phyloP scores from a whole-genome alignment of 2,113 vertebrate species.

The Bungarus multicinctus region DNA sequence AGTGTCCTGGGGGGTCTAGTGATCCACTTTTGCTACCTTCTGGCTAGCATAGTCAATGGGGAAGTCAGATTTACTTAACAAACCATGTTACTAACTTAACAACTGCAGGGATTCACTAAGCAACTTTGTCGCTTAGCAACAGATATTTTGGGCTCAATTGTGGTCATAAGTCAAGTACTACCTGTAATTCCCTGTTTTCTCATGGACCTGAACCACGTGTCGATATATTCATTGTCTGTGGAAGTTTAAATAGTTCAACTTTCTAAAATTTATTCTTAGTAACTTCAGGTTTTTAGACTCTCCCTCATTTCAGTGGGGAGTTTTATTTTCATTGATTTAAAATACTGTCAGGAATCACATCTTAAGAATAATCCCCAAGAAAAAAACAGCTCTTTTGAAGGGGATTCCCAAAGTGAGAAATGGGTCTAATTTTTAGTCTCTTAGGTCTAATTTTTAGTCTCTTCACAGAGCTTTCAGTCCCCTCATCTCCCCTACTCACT shows the following conservation, averaged over 20 bases:
- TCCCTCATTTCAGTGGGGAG: background rate
- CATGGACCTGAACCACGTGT: background rate
- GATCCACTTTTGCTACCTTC: too few relatives aligned
- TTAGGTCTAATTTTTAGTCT: too few relatives aligned
- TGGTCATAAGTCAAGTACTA: too few relatives aligned
- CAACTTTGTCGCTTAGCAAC: too few relatives aligned
- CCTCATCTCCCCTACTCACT: conserved; percentile 59
- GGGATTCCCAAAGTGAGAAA: background rate
- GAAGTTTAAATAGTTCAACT: background rate
- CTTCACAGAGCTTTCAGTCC: background rate
- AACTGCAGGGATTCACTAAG: too few relatives aligned
- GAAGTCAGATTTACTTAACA: too few relatives aligned
- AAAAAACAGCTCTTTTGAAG: background rate
- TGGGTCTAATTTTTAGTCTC: too few relatives aligned
- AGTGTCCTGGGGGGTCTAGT: too few relatives aligned
- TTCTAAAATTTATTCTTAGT: background rate
- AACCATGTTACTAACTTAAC: too few relatives aligned
- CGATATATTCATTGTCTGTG: background rate
- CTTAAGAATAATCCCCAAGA: background rate
- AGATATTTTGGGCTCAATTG: too few relatives aligned
- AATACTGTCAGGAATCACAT: background rate
- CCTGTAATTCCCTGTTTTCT: background rate
- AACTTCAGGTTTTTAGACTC: background rate
- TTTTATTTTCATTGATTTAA: background rate
- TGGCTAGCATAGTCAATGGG: too few relatives aligned